phyloP scores from a whole-genome alignment of 35 echinoderm and acorn worm species.

The Apostichopus japonicus region DNA sequence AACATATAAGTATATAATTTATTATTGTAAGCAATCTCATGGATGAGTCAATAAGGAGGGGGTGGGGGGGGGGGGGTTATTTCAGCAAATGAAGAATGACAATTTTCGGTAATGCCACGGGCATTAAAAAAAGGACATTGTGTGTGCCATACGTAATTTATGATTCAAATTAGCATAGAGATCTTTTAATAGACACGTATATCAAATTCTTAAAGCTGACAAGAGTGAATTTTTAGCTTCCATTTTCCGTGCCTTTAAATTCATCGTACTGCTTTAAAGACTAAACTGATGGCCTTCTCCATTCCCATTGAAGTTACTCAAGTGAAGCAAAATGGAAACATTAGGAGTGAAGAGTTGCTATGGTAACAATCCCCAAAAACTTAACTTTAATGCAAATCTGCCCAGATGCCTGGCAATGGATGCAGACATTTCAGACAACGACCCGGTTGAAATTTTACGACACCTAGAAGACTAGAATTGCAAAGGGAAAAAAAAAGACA shows the following conservation, averaged over 20 bases:
- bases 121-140: too few species aligned
- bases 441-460: not conserved
- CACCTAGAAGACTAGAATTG: not conserved
- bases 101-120: too few species aligned
- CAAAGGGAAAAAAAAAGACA: not conserved
- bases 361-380: not conserved
- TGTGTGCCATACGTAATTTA: too few species aligned
- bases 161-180: too few species aligned
- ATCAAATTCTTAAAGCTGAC: too few species aligned
- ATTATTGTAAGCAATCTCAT: too few species aligned
- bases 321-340: slow-evolving; percentile 18
- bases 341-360: slow-evolving; percentile 4
- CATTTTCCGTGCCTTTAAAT: not conserved
- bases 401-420: slow-evolving; percentile 8
- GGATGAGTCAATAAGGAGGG: too few species aligned
- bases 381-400: not conserved
- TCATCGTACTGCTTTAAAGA: not conserved
- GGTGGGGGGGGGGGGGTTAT: too few species aligned
- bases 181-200: too few species aligned
- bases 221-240: too few species aligned
- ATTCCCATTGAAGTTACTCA: slow-evolving; percentile 9
- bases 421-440: not conserved
- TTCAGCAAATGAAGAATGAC: too few species aligned
- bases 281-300: slow-evolving; percentile 17
- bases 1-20: too few species aligned